phyloP scores from a whole-genome alignment of 2,888 invertebrate species.

The Micoletzkya japonica region DNA sequence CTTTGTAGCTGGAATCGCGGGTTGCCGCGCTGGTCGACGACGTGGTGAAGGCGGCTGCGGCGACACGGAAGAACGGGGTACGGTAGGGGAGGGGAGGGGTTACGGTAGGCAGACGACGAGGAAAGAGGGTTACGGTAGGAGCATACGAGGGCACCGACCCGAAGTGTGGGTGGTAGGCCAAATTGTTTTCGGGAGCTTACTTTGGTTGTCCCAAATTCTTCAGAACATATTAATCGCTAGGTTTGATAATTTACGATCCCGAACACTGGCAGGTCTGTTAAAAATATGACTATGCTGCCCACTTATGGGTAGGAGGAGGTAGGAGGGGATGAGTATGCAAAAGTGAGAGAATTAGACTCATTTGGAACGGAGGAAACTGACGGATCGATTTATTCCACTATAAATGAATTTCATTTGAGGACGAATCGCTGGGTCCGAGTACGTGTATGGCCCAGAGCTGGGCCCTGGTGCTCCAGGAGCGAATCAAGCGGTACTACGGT shows the following conservation, averaged over 20 bases:
- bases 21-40: constrained; percentile 18
- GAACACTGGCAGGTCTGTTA: no score
- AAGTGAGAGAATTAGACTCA: no score
- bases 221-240: no score
- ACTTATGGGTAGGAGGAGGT: no score
- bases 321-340: no score
- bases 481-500: constrained; percentile 11
- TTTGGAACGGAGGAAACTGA: no score
- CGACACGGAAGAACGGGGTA: constrained; percentile 4
- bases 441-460: constrained; percentile 8
- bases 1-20: constrained; percentile 13
- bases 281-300: no score
- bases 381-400: background rate
- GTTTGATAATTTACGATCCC: no score
- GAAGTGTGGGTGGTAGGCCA: no score
- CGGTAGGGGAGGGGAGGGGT: no score
- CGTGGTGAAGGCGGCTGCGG: background rate
- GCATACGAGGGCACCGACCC: background rate
- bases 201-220: no score
- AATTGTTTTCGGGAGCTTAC: no score
- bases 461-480: constrained; percentile 25
- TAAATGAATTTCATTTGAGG: background rate
- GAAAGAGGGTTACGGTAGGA: background rate
- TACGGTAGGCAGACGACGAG: background rate
- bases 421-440: constrained; percentile 1